These are phyloP conservation scores for Gallinago stenura DNA, from an alignment of 2,797 vertebrate genomes.

Conservation along the genomic window DNA sequence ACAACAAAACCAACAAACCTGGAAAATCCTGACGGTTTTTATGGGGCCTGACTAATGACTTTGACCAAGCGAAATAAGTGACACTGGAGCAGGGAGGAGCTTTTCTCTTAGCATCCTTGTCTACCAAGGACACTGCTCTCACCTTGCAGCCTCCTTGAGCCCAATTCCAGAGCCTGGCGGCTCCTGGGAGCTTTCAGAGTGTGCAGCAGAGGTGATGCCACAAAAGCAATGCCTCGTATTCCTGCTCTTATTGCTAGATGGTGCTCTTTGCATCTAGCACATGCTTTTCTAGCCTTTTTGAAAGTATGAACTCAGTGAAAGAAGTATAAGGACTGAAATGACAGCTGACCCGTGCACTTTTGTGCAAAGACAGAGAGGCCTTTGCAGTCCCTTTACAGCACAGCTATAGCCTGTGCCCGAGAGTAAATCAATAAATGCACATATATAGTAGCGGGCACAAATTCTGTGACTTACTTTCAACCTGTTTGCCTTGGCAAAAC, in stretches of 20 bases:
- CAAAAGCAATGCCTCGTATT: not conserved
- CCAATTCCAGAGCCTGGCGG: not conserved
- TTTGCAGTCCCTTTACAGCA: not conserved
- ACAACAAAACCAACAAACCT: not conserved
- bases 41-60: not conserved
- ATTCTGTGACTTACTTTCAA: not conserved
- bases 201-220: not conserved
- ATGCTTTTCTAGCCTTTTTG: not conserved
- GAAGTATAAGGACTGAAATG: not conserved
- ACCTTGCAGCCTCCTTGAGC: not conserved
- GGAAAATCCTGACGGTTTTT: not conserved
- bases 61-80: not conserved
- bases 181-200: not conserved
- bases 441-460: not conserved
- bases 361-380: not conserved
- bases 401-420: not conserved
- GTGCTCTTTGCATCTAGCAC: not conserved
- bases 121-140: not conserved
- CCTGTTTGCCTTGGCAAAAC: not conserved
- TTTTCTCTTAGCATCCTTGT: not conserved
- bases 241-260: not conserved
- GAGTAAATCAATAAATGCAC: not conserved
- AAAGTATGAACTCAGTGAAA: not conserved
- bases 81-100: not conserved
- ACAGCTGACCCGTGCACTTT: not conserved